phyloP scores from a whole-genome alignment of 2,888 invertebrate genomes.

The Periphyllus acericola region DNA sequence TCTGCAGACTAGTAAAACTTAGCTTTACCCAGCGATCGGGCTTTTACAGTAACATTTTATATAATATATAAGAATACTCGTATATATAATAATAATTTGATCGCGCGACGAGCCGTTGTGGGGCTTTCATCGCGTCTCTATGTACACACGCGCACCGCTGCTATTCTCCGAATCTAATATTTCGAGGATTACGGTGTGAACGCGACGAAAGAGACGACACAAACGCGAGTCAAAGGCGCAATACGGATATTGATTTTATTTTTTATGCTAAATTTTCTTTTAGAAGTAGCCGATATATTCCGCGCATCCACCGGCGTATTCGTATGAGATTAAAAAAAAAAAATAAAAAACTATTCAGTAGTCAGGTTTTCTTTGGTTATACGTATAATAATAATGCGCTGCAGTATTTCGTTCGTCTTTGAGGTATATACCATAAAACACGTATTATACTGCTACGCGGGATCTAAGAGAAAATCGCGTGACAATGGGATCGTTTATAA shows the following conservation, averaged over 20 bases:
- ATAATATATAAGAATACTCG: no score
- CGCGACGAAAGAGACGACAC: background rate
- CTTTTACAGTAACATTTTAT: no score
- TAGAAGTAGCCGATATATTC: constrained; percentile 7
- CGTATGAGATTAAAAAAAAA: constrained; percentile 26
- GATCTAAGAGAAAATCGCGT: background rate
- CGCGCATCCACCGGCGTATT: background rate
- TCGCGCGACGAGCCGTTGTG: background rate
- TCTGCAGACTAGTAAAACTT: no score
- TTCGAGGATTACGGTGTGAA: constrained; percentile 4
- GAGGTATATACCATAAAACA: background rate
- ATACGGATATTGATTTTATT: constrained; percentile 12
- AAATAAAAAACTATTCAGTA: constrained; percentile 16
- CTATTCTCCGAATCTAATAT: background rate
- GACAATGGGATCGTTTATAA: background rate
- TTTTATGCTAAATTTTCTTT: constrained; percentile 41
- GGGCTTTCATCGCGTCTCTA: background rate
- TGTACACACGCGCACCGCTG: background rate
- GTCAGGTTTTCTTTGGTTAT: constrained; percentile 3
- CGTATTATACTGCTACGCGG: background rate
- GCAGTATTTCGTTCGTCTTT: background rate
- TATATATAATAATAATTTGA: no score
- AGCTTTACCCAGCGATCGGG: no score
- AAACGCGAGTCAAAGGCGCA: constrained; percentile 25
- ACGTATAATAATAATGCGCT: background rate